Percentiles rank a stretch among this genome's conserved stretches.
Conservation (phyloP, 1,140 invertebrate species). For the Ceratoteleas bidentatus region DNA sequence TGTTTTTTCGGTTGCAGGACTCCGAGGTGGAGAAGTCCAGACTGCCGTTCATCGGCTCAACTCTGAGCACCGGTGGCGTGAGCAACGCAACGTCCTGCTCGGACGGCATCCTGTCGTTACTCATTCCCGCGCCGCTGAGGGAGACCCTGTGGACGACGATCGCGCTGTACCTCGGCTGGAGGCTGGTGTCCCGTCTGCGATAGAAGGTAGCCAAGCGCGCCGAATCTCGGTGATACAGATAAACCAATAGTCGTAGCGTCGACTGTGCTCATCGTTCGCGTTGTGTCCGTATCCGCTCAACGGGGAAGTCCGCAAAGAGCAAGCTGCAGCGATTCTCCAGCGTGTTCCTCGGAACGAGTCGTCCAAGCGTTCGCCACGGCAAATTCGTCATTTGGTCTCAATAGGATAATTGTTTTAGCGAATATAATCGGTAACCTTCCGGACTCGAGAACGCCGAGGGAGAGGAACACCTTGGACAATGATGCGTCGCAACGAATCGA, state of each 20-base stretch:
- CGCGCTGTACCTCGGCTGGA: slow-evolving; percentile 79
- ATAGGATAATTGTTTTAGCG: slow-evolving; percentile 58
- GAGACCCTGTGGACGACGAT: slow-evolving; percentile 80
- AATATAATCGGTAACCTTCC: slow-evolving; percentile 36
- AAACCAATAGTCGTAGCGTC: slow-evolving; percentile 51
- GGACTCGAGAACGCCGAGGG: slow-evolving; percentile 37
- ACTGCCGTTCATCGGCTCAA: slow-evolving; percentile 72
- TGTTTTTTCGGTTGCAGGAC: slow-evolving; percentile 72
- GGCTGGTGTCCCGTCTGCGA: slow-evolving; percentile 79
- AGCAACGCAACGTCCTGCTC: slow-evolving; percentile 69
- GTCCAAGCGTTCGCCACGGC: slow-evolving; percentile 31
- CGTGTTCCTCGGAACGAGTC: slow-evolving; percentile 26
- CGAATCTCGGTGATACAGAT: slow-evolving; percentile 35
- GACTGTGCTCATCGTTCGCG: slow-evolving; percentile 59
- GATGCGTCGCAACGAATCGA: slow-evolving; percentile 43
- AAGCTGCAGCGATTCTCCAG: slow-evolving; percentile 46
- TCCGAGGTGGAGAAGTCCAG: slow-evolving; percentile 78
- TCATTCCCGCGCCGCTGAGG: slow-evolving; percentile 78
- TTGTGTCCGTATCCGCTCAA: slow-evolving; percentile 60
- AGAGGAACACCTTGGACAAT: slow-evolving; percentile 40
- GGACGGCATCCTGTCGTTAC: slow-evolving; percentile 75
- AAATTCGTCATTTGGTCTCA: slow-evolving; percentile 60
- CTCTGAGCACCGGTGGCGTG: slow-evolving; percentile 62
- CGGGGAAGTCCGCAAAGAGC: slow-evolving; percentile 44
- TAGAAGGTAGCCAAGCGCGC: slow-evolving; percentile 69